Conservation (phyloP, 53 echinoderm and acorn worm species). For the Echinometra lucunter region DNA sequence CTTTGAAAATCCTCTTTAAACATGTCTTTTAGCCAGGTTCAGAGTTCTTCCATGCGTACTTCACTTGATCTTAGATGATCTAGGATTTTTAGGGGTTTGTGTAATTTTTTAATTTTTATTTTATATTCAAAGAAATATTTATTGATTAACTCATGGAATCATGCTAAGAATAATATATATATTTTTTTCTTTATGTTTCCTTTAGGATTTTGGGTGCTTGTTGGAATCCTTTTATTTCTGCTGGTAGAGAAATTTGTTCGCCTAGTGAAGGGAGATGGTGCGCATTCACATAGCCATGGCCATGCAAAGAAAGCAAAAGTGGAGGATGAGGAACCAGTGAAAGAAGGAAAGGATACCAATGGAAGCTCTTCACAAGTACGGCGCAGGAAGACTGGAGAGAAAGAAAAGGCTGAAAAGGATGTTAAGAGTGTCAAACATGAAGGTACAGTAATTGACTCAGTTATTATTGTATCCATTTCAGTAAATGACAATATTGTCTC, state of each 20-base stretch:
- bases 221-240: constrained; percentile 91
- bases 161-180: too few species aligned
- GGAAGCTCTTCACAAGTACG: constrained; percentile 75
- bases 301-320: constrained; percentile 58
- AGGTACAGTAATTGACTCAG: not conserved
- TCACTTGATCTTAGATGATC: too few species aligned
- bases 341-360: constrained; percentile 44
- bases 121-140: too few species aligned
- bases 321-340: constrained; percentile 1
- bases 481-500: not conserved
- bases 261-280: constrained; percentile 85
- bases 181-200: not conserved
- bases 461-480: not conserved
- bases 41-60: too few species aligned
- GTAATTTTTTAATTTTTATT: too few species aligned
- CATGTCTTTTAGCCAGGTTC: too few species aligned
- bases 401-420: constrained; percentile 65
- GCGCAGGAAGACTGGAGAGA: constrained; percentile 72
- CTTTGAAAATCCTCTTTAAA: too few species aligned
- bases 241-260: constrained; percentile 92
- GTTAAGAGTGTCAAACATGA: constrained; percentile 46
- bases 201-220: constrained; percentile 88
- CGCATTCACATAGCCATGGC: constrained; percentile 80
- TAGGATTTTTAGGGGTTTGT: too few species aligned
- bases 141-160: too few species aligned